Conservation (phyloP, 2,113 vertebrate genomes). For the Oplegnathus fasciatus region DNA sequence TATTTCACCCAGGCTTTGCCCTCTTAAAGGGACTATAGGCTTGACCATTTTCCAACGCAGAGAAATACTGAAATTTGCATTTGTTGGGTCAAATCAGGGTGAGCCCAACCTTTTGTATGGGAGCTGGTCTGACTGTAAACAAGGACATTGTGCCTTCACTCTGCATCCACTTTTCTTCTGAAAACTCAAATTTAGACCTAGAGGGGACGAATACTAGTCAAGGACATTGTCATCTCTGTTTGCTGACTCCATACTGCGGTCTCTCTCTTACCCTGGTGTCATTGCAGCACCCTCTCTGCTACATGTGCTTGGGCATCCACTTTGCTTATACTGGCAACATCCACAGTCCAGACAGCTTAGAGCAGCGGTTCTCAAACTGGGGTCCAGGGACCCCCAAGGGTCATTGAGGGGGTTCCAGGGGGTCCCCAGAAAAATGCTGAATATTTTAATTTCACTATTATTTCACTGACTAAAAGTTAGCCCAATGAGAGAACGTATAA, state of each 20-base stretch:
- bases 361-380: no score
- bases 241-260: no score
- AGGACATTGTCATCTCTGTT: not conserved
- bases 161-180: not conserved
- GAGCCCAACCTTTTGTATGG: not conserved
- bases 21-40: not conserved
- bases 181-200: not conserved
- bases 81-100: not conserved
- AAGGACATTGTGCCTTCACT: not conserved
- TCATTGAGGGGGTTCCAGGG: no score
- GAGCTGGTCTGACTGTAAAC: not conserved
- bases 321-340: not conserved
- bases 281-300: not conserved
- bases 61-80: not conserved
- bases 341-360: not conserved
- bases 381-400: no score
- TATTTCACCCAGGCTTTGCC: not conserved
- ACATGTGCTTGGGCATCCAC: not conserved
- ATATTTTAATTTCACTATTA: no score
- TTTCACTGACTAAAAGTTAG: no score
- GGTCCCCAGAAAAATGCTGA: no score
- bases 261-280: not conserved
- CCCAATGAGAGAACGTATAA: no score
- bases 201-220: not conserved
- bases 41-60: conserved; percentile 1